Conservation (phyloP, 1,140 invertebrate genomes). For the Drosophila aff. region DNA sequence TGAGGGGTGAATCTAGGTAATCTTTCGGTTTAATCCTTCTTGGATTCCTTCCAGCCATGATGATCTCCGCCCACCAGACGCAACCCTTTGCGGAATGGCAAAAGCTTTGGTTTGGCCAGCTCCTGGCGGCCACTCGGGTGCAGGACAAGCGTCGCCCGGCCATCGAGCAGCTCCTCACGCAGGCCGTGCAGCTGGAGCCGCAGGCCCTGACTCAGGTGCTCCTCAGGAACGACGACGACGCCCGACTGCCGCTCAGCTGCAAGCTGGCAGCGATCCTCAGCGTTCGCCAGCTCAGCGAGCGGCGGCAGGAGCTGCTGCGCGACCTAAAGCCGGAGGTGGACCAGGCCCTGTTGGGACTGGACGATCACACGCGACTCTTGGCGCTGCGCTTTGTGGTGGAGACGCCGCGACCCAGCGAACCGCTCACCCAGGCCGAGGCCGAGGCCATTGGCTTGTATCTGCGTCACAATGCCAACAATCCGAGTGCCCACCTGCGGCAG, state of each 20-base stretch:
- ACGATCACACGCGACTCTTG: slow-evolving; percentile 85
- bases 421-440: slow-evolving; percentile 88
- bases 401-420: slow-evolving; percentile 90
- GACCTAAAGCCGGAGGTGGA: slow-evolving; percentile 29
- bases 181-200: slow-evolving; percentile 59
- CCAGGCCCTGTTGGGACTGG: slow-evolving; percentile 45
- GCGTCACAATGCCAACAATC: slow-evolving; percentile 89
- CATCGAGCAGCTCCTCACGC: slow-evolving; percentile 60
- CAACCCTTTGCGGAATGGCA: slow-evolving; percentile 46
- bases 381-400: slow-evolving; percentile 90
- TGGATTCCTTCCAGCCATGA: slow-evolving; percentile 35
- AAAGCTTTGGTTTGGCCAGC: slow-evolving; percentile 46
- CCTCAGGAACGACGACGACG: background rate
- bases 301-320: slow-evolving; percentile 40
- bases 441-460: slow-evolving; percentile 89
- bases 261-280: slow-evolving; percentile 64
- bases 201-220: slow-evolving; percentile 42
- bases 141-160: slow-evolving; percentile 32
- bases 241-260: slow-evolving; percentile 47
- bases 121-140: slow-evolving; percentile 29
- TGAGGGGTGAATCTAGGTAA: background rate
- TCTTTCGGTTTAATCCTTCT: background rate
- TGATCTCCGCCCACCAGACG: slow-evolving; percentile 37
- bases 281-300: slow-evolving; percentile 45
- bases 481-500: slow-evolving; percentile 88